These are phyloP conservation scores for Anoplophora glabripennis DNA, from an alignment of 1,140 invertebrate species.

Conservation along the genomic window DNA sequence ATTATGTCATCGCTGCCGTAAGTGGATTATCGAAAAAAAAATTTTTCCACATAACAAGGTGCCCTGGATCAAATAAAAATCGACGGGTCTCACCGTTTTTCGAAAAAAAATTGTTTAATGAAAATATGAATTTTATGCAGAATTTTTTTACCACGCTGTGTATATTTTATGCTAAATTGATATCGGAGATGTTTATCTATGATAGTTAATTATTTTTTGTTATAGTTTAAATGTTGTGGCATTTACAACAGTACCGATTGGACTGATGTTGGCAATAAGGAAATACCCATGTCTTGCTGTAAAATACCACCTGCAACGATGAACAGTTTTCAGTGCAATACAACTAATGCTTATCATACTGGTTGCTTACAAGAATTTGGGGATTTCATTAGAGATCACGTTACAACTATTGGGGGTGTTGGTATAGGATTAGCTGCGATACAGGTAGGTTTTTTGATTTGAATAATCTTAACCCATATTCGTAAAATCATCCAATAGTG, in stretches of 20 bases:
- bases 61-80: too few relatives aligned
- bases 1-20: too few relatives aligned
- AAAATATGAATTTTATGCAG: too few relatives aligned
- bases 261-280: slow-evolving; percentile 38
- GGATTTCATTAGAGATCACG: slow-evolving; percentile 63
- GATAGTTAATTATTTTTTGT: slow-evolving; percentile 8
- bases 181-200: background rate
- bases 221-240: slow-evolving; percentile 74
- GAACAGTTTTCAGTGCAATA: slow-evolving; percentile 46
- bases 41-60: too few relatives aligned
- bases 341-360: slow-evolving; percentile 17
- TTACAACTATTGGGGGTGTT: slow-evolving; percentile 67
- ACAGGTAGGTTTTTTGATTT: too few relatives aligned
- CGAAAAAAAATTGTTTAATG: too few relatives aligned
- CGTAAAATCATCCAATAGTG: too few relatives aligned
- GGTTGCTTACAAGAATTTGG: slow-evolving; percentile 65
- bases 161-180: background rate
- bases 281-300: slow-evolving; percentile 66
- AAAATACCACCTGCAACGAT: slow-evolving; percentile 48
- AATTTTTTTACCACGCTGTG: too few relatives aligned
- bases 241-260: slow-evolving; percentile 60
- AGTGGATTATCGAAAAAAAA: too few relatives aligned
- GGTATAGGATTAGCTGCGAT: slow-evolving; percentile 72
- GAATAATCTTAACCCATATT: too few relatives aligned
- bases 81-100: too few relatives aligned